Evolutionary conservation across 2,113 vertebrate genomes (phyloP).

Genomic region (Esox niger): DNA sequence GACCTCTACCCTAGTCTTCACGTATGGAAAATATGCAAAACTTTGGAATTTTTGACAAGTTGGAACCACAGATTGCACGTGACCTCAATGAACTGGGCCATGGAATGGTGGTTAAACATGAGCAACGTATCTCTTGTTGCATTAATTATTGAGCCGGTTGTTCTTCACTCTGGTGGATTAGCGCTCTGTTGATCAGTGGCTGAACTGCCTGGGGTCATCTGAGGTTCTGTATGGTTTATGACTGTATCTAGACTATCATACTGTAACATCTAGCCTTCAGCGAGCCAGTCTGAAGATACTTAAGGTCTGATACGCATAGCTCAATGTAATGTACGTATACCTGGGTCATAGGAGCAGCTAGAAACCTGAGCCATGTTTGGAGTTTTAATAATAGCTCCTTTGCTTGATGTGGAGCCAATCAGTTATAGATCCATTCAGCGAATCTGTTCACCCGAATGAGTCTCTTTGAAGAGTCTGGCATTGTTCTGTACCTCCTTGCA

Average conservation of each 20-base stretch:
- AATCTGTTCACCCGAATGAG: conserved; percentile 6
- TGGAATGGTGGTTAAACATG: conserved; percentile 71
- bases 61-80: conserved; percentile 1
- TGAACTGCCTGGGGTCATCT: conserved; percentile 61
- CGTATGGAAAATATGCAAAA: conserved; percentile 32
- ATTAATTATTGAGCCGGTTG: conserved; percentile 75
- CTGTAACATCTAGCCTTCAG: not conserved
- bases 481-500: not conserved
- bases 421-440: not conserved
- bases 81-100: conserved; percentile 60
- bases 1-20: conserved; percentile 40
- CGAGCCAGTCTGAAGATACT: not conserved
- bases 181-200: conserved; percentile 51
- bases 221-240: conserved; percentile 57
- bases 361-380: conserved; percentile 15
- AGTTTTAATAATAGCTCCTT: conserved; percentile 23
- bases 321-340: conserved; percentile 38
- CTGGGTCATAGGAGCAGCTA: conserved; percentile 35
- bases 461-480: conserved; percentile 12
- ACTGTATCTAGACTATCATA: conserved; percentile 2
- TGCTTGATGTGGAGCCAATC: not conserved
- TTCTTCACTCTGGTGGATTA: conserved; percentile 75
- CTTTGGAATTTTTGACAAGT: conserved; percentile 25
- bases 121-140: conserved; percentile 72
- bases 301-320: not conserved